Evolutionary conservation across 2,113 vertebrate species (phyloP), one percentile per base, ranked within the genome.

Genomic region (Emydocephalus ijimae): DNA sequence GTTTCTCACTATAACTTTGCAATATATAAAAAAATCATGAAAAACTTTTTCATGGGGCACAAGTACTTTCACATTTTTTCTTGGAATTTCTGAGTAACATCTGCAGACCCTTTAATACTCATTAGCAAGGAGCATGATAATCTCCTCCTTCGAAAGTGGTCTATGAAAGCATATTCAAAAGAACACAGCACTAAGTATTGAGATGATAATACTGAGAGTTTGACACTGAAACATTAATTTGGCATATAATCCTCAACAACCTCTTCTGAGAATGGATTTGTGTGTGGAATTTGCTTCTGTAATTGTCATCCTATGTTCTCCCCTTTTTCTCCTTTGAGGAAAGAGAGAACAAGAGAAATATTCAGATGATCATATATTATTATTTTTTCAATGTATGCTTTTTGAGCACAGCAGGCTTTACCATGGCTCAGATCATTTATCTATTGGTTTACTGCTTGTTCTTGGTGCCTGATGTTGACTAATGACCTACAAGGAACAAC

Each of bases 91-190:
- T 88, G 23, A 34, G 29, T 69, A 87, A 61, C 91, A 85, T n/a
- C 74, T 56, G 14, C 9, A 50, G n/a, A 56, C 24, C 92, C 89
- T 91, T 92, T 61, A 39, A 87, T 52, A 23, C 91, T 48, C n/a
- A n/a, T 94, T 91, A 90, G 92, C 18, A 96, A 89, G 90, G 21
- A 96, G 45, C 23, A 56, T 88, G 39, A 2, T 88, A 92, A 26
- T n/a, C 15, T 29, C 90, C 15, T 29, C 90, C 92, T 15, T 89
- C 64, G 69, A 85, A 90, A 89, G 50, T 23, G 5, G 91, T 61
- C 91, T 95, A 85, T 23, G n/a, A 93, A 89, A 95, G 91, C 92
- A 94, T 59, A 87, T 88, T 18, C 90, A 90, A 94, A 90, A 1
- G 43, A 90, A 14, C 5, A 91, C 50, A 57, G 3, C 87, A 52